Evolutionary conservation across 2,797 vertebrate species (phyloP), one percentile per base, ranked within the genome.

Genomic region (Brachymystax lenok): DNA sequence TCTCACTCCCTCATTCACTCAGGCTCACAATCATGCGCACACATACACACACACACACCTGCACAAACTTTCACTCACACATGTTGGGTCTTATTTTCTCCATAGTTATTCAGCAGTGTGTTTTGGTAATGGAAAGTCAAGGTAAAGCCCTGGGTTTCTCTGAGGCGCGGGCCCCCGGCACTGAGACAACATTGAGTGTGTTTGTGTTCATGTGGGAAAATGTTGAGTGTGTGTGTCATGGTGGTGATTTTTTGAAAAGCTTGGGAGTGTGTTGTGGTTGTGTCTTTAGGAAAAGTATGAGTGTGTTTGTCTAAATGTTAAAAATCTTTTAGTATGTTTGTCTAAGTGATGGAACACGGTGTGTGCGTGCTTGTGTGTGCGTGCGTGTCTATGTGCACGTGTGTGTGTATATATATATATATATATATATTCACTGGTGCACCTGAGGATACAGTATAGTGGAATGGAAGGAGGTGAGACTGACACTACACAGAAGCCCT

Each of bases 61-160:
- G 72, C 77, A 70, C 77, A 77, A 80, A 79, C 61, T 74, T 56
- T 77, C 63, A 72, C 61, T 79, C 75, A 79, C 77, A 76, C 77
- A 82, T 78, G 82, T 84, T 81, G 76, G 74, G 82, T 82, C 80
- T 61, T 77, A 51, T 21, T 74, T 79, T 75, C 73, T 13, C 54
- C 30, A 13, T 76, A 80, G 82, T 85, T 84, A 80, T 82, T 85
- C 81, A 87, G 76, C 79, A 80, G 82, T 73, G 73, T 87, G 87
- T 89, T 91, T 91, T 90, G 83, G 87, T 88, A 86, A 91, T 86
- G 84, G 78, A 91, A 92, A 93, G 81, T 89, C 52, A 90, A 92
- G 82, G 88, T 88, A 89, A 86, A 90, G 84, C 5, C 12, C 64
- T 33, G 27, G 28, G 46, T 5, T 50, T 50, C n/a, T 71, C n/a